Evolutionary conservation across 1,140 invertebrate genomes (phyloP), one percentile per base, ranked within the genome.

Genomic region (Bilobella aurantiaca): DNA sequence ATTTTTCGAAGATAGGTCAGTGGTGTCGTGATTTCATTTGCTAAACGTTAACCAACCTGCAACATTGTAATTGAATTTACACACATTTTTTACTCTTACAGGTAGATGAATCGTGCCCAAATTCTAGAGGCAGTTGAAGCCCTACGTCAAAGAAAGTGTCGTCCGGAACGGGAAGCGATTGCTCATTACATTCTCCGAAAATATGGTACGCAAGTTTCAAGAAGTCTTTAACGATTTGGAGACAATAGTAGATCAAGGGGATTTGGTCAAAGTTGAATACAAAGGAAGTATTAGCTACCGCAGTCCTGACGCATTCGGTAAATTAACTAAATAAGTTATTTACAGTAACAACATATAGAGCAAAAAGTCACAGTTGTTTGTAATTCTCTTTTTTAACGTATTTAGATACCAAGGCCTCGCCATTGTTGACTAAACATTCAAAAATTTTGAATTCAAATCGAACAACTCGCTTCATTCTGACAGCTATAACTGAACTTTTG

Each of bases 91-190:
- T 8, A 5, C 21, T 53, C 5, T 53, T 23, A 53, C 49, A 53
- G 49, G 49, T 53, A 8, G 49, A 53, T 53, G 49, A 53, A 53
- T 53, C 56, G 65, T 31, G 37, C 30, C 69, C 81, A 83, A 74
- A 90, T 92, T 75, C 80, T 92, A 66, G 87, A 89, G 74, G 86
- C 88, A 69, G 91, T 91, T 74, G 89, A 92, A 79, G 86, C 89
- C 75, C 79, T 92, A 72, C 83, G 88, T 62, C 80, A 84, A 31
- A 81, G 89, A 73, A 92, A 91, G 81, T 88, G 89, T 34, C 82
- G 90, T 58, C 89, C 89, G 5, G 89, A 91, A 75, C 81, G 87
- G 46, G 84, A 88, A 74, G 83, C 88, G n/a, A 63, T 63, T 31
- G 46, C 46, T 30, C 28, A 47, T 29, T 63, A 47, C 62, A 63